Evolutionary conservation across 1,140 invertebrate genomes (phyloP), one percentile per base, ranked within the genome.

Genomic region (Piezodorus guildinii): DNA sequence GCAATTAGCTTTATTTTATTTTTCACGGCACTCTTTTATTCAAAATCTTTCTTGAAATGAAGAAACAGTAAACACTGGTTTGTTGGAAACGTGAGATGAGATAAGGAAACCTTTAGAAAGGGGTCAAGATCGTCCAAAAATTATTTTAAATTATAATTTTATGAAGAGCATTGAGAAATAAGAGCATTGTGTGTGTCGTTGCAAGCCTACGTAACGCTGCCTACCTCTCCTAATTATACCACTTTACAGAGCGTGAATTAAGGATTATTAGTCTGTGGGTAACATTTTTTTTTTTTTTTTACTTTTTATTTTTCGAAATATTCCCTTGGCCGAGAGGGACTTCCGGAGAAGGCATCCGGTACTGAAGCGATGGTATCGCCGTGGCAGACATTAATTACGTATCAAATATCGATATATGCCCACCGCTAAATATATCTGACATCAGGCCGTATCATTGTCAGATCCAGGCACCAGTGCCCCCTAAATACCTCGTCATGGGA

Each of bases 361-460:
- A 23, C 23, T 5, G 23, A 2, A 10, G 12, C 3, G 52, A 56
- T 56, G 27, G 23, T 8, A 56, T 56, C 52, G 3, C 10, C 12
- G 52, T 23, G 52, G 21, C 52, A 8, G 52, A 9, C 52, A 56
- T 56, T 56, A 56, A 56, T 56, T 56, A 23, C 15, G 23, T 56
- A 56, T 56, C 52, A 56, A 56, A 56, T 56, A 56, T 56, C 52
- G 52, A 56, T 56, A 21, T 49, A n/a, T 49, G 19, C 12, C 46
- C n/a, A 21, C 46, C 17, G 46, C n/a, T 19, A 49, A 49, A 19
- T 49, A 21, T 17, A 19, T 21, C n/a, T 49, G n/a, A n/a, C 19
- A 19, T 17, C n/a, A 49, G 46, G 19, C 10, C 46, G 6, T 49
- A 19, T 21, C 46, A n/a, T 21, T 21, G 46, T 49, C 19, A 21